Base-by-base conservation (phyloP, 2,797 vertebrate species). In the Alcedo quadribrachys region DNA sequence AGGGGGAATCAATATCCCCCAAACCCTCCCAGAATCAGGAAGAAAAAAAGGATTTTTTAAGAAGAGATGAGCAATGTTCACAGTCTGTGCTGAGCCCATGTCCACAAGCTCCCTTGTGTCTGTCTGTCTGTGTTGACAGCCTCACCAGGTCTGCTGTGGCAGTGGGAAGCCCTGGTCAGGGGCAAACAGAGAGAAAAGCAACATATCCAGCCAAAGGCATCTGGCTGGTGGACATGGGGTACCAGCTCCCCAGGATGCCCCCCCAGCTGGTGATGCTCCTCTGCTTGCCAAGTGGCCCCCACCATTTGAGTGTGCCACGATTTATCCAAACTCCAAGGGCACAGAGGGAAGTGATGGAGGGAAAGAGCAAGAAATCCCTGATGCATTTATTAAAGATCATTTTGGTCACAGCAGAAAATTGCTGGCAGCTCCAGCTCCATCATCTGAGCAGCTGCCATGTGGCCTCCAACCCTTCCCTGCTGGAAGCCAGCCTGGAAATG, bases 401-500 rank as follows among this genome's bases (percentile, higher is more conserved):
- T 81, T 87, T 87, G 86, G 71, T 87, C 92, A 71, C 45, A 81
- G 92, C 63, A 82, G 89, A 87, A 92, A 85, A 93, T 82, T 70
- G 71, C 76, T 90, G 89, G 89, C 86, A 90, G 76, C 71, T 87
- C 76, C 63, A 87, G 35, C 58, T 27, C 76, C 71, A 58, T 55
- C 80, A 75, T 87, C 67, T 82, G 71, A 87, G 86, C 80, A 93
- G 86, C 68, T 93, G 76, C 86, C 83, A 75, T 78, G 86, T 75
- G 80, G 86, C 86, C 76, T 95, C 89, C 71, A 90, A 82, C 48
- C 67, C 71, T 92, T 71, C 50, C 33, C 68, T 37, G 76, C 68
- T 93, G 94, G 89, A 95, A 63, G 22, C 46, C 76, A 81, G 83
- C 91, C 86, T 95, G 89, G 86, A 93, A 90, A 87, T 51, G 54